A percentile compares a stretch with the other conserved stretches of the same genome.
These are phyloP conservation scores for Rhopalosiphum nymphaeae DNA, from an alignment of 2,888 invertebrate genomes.

Conservation along the genomic window DNA sequence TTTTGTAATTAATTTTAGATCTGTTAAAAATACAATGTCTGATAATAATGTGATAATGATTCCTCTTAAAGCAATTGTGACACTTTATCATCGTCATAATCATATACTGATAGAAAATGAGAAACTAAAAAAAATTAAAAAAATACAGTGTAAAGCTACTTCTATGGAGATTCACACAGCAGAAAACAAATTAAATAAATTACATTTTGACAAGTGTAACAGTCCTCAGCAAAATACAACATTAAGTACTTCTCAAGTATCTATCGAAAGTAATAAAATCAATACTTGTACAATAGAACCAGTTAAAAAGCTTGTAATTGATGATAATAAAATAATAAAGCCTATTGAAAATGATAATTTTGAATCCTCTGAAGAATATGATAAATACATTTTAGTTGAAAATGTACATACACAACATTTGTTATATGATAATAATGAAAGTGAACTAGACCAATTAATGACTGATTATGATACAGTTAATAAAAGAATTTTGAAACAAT, in stretches of 20 bases:
- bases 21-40: not conserved
- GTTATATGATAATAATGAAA: not conserved
- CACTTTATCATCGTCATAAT: slow-evolving; percentile 37
- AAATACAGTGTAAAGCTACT: not conserved
- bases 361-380: slow-evolving; percentile 36
- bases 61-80: slow-evolving; percentile 39
- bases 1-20: slow-evolving; percentile 25
- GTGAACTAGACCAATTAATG: not conserved
- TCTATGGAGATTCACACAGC: not conserved
- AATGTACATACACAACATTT: not conserved
- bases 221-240: not conserved
- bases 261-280: not conserved
- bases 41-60: not conserved
- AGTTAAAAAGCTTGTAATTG: not conserved
- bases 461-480: slow-evolving; percentile 6
- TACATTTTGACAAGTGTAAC: not conserved
- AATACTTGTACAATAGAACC: not conserved
- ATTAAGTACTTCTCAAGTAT: not conserved
- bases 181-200: not conserved
- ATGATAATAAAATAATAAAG: not conserved
- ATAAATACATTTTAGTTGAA: slow-evolving; percentile 46
- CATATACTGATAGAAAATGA: not conserved
- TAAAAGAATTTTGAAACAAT: not conserved
- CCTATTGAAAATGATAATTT: not conserved
- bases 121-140: too few species aligned